Evolutionary conservation across 2,888 invertebrate genomes (phyloP).

Genomic region (Listrodromus nycthemerus): DNA sequence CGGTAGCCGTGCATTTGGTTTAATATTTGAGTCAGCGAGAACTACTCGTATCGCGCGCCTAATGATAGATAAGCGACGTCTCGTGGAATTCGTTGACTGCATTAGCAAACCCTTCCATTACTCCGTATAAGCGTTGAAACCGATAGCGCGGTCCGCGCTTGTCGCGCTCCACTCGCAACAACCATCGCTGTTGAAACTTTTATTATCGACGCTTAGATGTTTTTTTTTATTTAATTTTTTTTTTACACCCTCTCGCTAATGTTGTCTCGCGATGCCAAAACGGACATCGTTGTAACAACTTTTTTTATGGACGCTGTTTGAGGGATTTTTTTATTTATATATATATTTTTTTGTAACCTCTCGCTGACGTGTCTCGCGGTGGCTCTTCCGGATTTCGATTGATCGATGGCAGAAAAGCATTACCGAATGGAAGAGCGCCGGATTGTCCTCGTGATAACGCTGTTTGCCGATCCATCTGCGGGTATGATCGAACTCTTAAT

Average conservation of each 20-base stretch:
- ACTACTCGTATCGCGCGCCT: background rate
- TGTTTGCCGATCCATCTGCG: slow-evolving; percentile 4
- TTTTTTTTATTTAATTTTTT: background rate
- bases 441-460: background rate
- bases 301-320: background rate
- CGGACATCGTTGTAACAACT: background rate
- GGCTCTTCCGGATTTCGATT: background rate
- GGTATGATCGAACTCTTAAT: slow-evolving; percentile 9
- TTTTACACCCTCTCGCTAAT: background rate
- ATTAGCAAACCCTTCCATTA: background rate
- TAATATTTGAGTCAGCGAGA: slow-evolving; percentile 6
- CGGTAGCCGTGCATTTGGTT: background rate
- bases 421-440: background rate
- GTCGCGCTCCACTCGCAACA: background rate
- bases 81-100: background rate
- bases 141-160: background rate
- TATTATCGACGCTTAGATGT: background rate
- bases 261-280: background rate
- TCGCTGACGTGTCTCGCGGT: background rate
- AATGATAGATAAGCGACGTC: background rate
- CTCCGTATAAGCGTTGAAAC: background rate
- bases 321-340: background rate
- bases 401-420: background rate
- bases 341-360: background rate
- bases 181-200: background rate